Conservation (phyloP, 2,113 vertebrate genomes). For the Bolborhynchus lineola region DNA sequence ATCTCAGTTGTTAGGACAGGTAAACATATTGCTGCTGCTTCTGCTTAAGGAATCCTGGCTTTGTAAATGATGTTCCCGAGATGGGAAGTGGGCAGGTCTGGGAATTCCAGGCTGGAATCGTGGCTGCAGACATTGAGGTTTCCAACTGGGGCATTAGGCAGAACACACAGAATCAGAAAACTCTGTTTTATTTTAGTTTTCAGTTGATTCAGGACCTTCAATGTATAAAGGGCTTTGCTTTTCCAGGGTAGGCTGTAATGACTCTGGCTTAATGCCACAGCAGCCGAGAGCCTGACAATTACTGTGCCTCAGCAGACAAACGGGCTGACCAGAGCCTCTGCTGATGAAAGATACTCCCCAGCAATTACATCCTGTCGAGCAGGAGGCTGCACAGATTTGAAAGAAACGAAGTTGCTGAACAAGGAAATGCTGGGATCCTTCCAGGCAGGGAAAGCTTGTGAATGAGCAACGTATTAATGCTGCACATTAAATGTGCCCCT, state of each 20-base stretch:
- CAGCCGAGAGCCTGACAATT: neutral
- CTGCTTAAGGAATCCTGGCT: neutral
- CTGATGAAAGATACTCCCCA: neutral
- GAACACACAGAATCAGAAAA: neutral
- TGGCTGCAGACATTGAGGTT: neutral
- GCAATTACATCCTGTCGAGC: neutral
- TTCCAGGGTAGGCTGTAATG: neutral
- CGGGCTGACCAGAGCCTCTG: neutral
- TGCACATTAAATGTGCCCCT: neutral
- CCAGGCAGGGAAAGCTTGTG: neutral
- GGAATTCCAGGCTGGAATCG: neutral
- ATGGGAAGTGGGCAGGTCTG: neutral
- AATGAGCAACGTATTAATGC: neutral
- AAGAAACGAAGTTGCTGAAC: neutral
- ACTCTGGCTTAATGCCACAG: neutral
- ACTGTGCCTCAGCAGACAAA: neutral
- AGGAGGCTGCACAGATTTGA: neutral
- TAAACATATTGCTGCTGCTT: neutral
- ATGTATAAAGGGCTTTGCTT: neutral
- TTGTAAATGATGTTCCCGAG: neutral
- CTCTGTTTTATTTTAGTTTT: neutral
- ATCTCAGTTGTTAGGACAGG: neutral
- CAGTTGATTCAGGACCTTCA: neutral
- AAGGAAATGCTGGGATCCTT: conserved; percentile 32
- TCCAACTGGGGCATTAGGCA: neutral